Conservation (phyloP, 2,113 vertebrate species). For the Catharus fuscescens region DNA sequence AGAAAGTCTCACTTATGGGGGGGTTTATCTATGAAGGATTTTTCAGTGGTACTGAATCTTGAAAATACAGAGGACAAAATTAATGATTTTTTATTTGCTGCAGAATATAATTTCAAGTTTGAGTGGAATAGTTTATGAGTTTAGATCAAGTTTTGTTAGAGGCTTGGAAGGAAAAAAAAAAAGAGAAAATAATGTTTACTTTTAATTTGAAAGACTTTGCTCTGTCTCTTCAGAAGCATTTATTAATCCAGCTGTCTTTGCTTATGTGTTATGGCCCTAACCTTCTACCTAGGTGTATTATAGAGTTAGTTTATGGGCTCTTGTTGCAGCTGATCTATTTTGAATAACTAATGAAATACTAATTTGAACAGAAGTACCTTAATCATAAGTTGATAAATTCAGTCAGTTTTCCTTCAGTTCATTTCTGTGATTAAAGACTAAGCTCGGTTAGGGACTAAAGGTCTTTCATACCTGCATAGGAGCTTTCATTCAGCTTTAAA, state of each 20-base stretch:
- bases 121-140: not conserved
- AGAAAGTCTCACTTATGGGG: not conserved
- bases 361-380: slow-evolving; percentile 1
- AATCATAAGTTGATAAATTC: not conserved
- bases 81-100: not conserved
- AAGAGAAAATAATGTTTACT: not conserved
- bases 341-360: slow-evolving; percentile 20
- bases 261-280: not conserved
- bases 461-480: not conserved
- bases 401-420: not conserved
- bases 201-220: slow-evolving; percentile 12
- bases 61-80: not conserved
- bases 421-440: not conserved
- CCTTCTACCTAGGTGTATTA: not conserved
- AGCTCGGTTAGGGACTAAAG: not conserved
- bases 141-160: not conserved
- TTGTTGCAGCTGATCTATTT: not conserved
- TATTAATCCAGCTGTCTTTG: not conserved
- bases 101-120: not conserved
- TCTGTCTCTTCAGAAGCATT: not conserved
- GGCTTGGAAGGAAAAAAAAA: not conserved
- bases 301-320: not conserved
- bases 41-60: not conserved
- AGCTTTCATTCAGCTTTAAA: not conserved
- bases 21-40: not conserved